phyloP scores from a whole-genome alignment of 2,888 invertebrate genomes.

The Pristionchus exspectatus region DNA sequence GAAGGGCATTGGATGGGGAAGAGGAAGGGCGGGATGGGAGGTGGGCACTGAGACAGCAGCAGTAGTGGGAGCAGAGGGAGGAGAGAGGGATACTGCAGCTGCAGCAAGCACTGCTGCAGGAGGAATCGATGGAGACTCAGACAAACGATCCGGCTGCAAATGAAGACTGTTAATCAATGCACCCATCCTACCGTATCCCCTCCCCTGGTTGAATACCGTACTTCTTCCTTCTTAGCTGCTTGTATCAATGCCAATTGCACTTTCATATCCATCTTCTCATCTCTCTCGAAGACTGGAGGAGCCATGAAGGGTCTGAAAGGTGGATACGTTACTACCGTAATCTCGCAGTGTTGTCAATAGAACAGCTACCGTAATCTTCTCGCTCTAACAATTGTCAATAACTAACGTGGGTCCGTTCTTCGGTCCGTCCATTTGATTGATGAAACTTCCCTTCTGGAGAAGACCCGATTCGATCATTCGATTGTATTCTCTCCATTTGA shows the following conservation, averaged over 20 bases:
- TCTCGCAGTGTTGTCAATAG: neutral
- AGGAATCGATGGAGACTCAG: neutral
- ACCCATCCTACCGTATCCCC: neutral
- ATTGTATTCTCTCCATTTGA: conserved; percentile 43
- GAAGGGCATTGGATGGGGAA: neutral
- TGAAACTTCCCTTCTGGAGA: neutral
- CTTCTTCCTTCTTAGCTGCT: conserved; percentile 21
- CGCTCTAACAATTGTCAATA: neutral
- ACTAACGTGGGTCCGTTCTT: neutral
- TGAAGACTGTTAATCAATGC: neutral
- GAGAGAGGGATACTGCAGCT: neutral
- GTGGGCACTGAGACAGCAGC: neutral
- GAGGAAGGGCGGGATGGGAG: neutral
- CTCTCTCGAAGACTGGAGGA: conserved; percentile 20
- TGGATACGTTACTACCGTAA: neutral
- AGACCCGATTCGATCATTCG: neutral
- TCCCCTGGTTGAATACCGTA: neutral
- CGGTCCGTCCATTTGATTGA: neutral
- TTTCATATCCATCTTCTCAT: neutral
- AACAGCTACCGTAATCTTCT: neutral
- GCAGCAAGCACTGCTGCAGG: neutral
- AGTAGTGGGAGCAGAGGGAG: neutral
- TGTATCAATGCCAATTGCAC: neutral
- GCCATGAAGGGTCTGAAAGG: neutral
- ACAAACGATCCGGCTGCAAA: neutral